Conservation (phyloP, 1,140 invertebrate genomes). For the Patella vulgata region DNA sequence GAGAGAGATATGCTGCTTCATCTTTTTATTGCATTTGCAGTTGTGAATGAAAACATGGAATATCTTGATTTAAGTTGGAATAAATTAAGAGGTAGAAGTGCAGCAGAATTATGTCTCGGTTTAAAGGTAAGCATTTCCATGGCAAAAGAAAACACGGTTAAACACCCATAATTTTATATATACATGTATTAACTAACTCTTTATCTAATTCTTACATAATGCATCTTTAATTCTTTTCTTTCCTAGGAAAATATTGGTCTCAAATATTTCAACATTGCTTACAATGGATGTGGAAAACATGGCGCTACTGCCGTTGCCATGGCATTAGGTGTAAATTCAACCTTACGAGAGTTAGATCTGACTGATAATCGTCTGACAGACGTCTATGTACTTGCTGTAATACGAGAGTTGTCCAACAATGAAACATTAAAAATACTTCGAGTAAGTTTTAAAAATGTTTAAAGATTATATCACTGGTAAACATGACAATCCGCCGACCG, state of each 20-base stretch:
- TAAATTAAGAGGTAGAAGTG: constrained; percentile 37
- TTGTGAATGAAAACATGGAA: constrained; percentile 28
- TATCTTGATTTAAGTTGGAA: constrained; percentile 44
- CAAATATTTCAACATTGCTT: constrained; percentile 32
- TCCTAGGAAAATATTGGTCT: constrained; percentile 49
- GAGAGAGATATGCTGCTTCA: no score
- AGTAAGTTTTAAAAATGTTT: constrained; percentile 37
- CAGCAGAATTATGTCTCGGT: constrained; percentile 24
- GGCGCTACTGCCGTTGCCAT: constrained; percentile 34
- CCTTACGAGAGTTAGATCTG: constrained; percentile 46
- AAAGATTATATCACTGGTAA: no score
- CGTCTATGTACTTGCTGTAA: constrained; percentile 27
- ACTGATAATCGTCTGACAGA: constrained; percentile 46
- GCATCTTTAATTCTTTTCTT: no score
- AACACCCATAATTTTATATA: no score
- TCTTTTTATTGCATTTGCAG: constrained; percentile 10
- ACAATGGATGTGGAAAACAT: constrained; percentile 50
- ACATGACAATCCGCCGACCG: no score
- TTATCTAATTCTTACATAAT: no score
- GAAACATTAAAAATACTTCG: constrained; percentile 35
- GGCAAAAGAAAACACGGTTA: no score
- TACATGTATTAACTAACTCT: no score
- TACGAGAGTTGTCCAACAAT: constrained; percentile 31
- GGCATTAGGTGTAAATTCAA: constrained; percentile 39
- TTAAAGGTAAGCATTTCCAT: constrained; percentile 41